These are phyloP conservation scores for Maconellicoccus hirsutus DNA, from an alignment of 1,140 invertebrate genomes.

Conservation along the genomic window DNA sequence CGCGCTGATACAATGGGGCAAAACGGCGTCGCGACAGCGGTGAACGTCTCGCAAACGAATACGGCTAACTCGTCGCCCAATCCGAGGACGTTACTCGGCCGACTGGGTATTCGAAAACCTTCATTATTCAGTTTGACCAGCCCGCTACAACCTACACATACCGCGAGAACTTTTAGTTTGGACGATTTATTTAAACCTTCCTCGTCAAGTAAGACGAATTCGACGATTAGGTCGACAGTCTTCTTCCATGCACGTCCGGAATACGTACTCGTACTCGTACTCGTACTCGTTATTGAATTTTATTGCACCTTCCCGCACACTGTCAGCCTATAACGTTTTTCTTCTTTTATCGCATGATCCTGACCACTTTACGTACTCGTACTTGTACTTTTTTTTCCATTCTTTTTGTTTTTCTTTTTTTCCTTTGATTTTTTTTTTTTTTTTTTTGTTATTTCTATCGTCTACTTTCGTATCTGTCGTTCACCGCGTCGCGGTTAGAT, in stretches of 20 bases:
- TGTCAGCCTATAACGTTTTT: too few relatives aligned
- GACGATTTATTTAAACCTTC: constrained; percentile 65
- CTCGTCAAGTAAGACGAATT: constrained; percentile 49
- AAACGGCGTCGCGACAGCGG: constrained; percentile 22
- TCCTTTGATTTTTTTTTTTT: too few relatives aligned
- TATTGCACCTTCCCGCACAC: background rate
- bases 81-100: constrained; percentile 53
- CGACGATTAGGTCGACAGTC: background rate
- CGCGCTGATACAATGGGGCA: background rate
- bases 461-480: too few relatives aligned
- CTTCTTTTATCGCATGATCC: too few relatives aligned
- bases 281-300: background rate
- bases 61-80: constrained; percentile 31
- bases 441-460: too few relatives aligned
- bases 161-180: constrained; percentile 62
- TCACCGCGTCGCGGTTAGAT: too few relatives aligned
- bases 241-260: background rate
- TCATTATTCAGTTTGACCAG: constrained; percentile 58
- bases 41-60: constrained; percentile 18
- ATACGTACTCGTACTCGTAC: background rate
- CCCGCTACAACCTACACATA: constrained; percentile 41
- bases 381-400: too few relatives aligned
- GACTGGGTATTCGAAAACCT: constrained; percentile 66
- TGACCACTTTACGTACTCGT: too few relatives aligned
- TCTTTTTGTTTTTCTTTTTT: too few relatives aligned